Conservation (phyloP, 2,113 vertebrate genomes). For the Merops nubicus region DNA sequence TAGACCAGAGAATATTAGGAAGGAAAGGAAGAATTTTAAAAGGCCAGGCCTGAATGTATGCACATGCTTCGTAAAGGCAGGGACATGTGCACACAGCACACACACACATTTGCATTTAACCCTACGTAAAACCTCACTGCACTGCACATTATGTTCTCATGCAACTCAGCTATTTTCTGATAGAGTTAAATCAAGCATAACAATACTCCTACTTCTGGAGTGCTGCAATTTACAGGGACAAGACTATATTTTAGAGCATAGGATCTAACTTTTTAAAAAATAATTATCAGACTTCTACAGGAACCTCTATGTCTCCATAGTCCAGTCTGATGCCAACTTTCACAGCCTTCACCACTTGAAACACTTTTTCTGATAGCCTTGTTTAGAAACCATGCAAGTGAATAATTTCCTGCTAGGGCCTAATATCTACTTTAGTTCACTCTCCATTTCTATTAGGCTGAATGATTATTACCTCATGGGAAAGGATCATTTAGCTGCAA, state of each 20-base stretch:
- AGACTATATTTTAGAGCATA: neutral
- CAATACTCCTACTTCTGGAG: neutral
- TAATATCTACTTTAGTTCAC: neutral
- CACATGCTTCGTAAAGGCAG: slow-evolving; percentile 24
- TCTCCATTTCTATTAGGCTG: neutral
- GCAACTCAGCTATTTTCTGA: slow-evolving; percentile 34
- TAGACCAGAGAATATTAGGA: neutral
- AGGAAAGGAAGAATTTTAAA: neutral
- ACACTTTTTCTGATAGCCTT: neutral
- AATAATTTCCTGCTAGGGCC: neutral
- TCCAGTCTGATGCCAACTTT: neutral
- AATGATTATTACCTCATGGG: neutral
- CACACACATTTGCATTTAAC: slow-evolving; percentile 46
- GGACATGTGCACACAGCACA: neutral
- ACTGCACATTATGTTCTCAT: slow-evolving; percentile 27
- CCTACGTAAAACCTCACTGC: slow-evolving; percentile 26
- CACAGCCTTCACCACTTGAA: neutral
- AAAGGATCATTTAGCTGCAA: slow-evolving; percentile 30
- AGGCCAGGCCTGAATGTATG: neutral
- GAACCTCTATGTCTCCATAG: neutral
- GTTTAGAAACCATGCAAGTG: neutral
- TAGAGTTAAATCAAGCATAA: slow-evolving; percentile 32
- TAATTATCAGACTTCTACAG: neutral
- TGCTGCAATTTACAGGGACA: slow-evolving; percentile 4
- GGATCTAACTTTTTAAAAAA: neutral